These are phyloP conservation scores for Lytechinus variegatus DNA, from an alignment of 35 echinoderm and acorn worm species.

Conservation along the genomic window DNA sequence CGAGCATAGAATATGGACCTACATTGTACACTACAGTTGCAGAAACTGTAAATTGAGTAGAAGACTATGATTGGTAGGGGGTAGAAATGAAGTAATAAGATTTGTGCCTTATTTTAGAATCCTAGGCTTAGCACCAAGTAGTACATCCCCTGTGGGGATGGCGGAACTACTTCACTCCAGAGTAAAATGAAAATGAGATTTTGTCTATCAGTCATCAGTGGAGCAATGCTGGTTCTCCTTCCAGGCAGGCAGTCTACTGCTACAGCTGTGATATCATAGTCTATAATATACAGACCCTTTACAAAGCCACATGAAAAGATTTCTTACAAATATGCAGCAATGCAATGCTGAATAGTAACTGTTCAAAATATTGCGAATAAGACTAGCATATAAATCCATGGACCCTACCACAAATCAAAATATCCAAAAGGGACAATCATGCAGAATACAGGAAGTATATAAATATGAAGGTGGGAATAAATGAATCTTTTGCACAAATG, in stretches of 20 bases:
- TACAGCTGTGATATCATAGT: slow-evolving; percentile 6
- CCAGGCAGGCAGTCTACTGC: neutral
- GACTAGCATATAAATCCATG: too few relatives aligned
- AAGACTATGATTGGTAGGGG: neutral
- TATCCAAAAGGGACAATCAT: too few relatives aligned
- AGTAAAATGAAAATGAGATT: slow-evolving; percentile 45
- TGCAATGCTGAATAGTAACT: too few relatives aligned
- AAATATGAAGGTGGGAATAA: too few relatives aligned
- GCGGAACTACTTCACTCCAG: neutral
- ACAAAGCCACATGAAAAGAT: too few relatives aligned
- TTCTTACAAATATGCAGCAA: too few relatives aligned
- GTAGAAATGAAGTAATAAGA: slow-evolving; percentile 37
- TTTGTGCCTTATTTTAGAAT: slow-evolving; percentile 43
- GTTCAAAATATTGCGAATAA: too few relatives aligned
- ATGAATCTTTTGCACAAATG: too few relatives aligned
- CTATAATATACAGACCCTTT: neutral
- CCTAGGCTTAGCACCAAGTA: slow-evolving; percentile 33
- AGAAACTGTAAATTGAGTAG: neutral
- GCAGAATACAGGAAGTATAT: too few relatives aligned
- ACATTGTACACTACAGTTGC: neutral
- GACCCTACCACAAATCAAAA: too few relatives aligned
- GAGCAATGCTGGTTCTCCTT: neutral
- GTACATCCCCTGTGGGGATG: slow-evolving; percentile 1
- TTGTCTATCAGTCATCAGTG: slow-evolving; percentile 18
- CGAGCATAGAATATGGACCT: neutral